Evolutionary conservation across 2,113 vertebrate genomes (phyloP), one percentile per base, ranked within the genome.

Genomic region (Triplophysa dalaica): DNA sequence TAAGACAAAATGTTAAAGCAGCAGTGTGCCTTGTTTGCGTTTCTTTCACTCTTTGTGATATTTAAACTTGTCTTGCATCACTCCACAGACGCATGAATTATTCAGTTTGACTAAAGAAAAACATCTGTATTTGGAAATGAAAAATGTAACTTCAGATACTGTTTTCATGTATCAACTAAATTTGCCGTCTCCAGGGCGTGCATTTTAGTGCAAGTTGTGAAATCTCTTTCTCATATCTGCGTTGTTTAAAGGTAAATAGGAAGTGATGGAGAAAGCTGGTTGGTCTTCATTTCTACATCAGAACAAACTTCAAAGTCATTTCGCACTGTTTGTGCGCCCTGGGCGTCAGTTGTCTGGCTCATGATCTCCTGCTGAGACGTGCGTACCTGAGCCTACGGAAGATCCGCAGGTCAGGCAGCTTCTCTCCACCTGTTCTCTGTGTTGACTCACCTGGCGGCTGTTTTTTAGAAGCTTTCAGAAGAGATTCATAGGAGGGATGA

Each of bases 241-340:
- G 14, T 16, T 50, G 24, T 26, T 48, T 24, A 19, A 61, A 24
- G 9, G 24, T 33, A 54, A 24, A 48, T 41, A 0, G 45, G 13
- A 50, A 26, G 50, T n/a, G 22, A 8, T 63, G 52, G 56, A 11
- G 22, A 70, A 52, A 74, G 60, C 38, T 19, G 33, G 26, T 65
- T 75, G 29, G 8, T 65, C 29, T 58, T 73, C 24, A 38, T 24
- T 74, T 54, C 9, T 16, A 24, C 22, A 16, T n/a, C 58, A 68
- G 38, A 61, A 3, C 16, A 74, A 54, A 69, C 65, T 62, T 60
- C 33, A 77, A 79, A 75, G 54, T 76, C 17, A 74, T 66, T 66
- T 65, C 38, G 33, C 12, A 26, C 11, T 75, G 72, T 75, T 64
- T 80, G 43, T 76, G 24, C 64, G 48, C 77, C 68, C n/a, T 68